Base-by-base conservation (phyloP, 2,888 invertebrate species). In the Chrysolina americana region DNA sequence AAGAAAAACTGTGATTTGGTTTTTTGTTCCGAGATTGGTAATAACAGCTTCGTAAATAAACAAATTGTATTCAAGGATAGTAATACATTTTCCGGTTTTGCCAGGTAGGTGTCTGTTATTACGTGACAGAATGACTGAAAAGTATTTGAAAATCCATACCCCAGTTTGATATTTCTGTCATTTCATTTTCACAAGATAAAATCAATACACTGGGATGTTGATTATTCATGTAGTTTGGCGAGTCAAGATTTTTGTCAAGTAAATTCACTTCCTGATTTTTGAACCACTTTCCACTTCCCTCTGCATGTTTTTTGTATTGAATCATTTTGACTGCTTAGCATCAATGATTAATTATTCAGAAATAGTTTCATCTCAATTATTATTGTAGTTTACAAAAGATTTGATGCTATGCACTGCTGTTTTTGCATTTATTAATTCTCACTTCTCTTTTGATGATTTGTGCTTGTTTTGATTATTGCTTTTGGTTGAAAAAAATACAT, bases 401-500 rank as follows among this genome's bases (percentile, higher is more conserved):
- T 63, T 71, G 50, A 63, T 72, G 65, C 50, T 71, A 41, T 48
- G 65, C 59, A 68, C 36, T 59, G n/a, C 59, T 59, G 59, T 47
- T 11, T 48, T 65, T 65, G 65, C 41, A 65, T 44, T 17, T 56
- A 41, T 47, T 47, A 47, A 21, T 65, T 48, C 53, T 53, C 36
- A 21, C 59, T 28, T 66, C 56, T 15, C 62, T 59, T 47, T 71
- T 41, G 50, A 62, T 63, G 28, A 44, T 72, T 63, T 41, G 28
- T 68, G 68, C 53, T 53, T 68, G 36, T 44, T 66, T 28, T 66
- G 50, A 59, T 59, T 28, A 59, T 74, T 74, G 71, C 70, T 72
- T 75, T 76, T 73, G 76, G 66, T 78, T 76, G 69, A 23, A 72
- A 71, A 75, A 73, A 64, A 62, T 75, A 76, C 81, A 75, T 81